These are phyloP conservation scores for Drosophila vallismaia DNA, from an alignment of 2,888 invertebrate species.

Conservation along the genomic window DNA sequence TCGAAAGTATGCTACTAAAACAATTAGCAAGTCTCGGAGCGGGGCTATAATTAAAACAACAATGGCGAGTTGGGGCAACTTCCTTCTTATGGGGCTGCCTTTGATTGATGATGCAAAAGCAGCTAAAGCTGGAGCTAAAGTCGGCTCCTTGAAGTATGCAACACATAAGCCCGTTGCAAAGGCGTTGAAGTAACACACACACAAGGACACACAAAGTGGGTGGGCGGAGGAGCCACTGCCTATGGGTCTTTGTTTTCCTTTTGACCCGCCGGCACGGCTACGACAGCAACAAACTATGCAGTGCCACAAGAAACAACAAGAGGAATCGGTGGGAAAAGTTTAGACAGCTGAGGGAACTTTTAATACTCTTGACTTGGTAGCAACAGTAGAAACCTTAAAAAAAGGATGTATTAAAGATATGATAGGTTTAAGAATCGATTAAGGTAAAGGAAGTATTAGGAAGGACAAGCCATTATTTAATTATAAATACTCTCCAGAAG, in stretches of 20 bases:
- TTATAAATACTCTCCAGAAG: not conserved
- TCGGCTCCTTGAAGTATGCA: conserved; percentile 67
- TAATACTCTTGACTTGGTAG: conserved; percentile 25
- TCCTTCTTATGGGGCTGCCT: conserved; percentile 42
- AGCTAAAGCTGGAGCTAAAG: conserved; percentile 41
- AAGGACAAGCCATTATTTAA: not conserved
- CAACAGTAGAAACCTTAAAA: not conserved
- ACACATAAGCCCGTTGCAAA: conserved; percentile 44
- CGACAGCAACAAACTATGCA: conserved; percentile 46
- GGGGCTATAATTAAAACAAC: conserved; percentile 73
- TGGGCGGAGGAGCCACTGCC: too few species aligned
- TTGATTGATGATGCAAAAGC: conserved; percentile 70
- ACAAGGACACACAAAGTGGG: too few species aligned
- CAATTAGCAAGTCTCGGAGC: conserved; percentile 64
- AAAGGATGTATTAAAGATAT: not conserved
- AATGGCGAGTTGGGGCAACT: conserved; percentile 35
- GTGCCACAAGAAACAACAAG: conserved; percentile 28
- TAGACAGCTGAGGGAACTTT: conserved; percentile 18
- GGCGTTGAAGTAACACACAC: conserved; percentile 50
- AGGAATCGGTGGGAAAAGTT: not conserved
- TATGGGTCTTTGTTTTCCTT: conserved; percentile 33
- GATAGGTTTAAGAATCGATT: not conserved
- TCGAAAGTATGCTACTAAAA: conserved; percentile 76
- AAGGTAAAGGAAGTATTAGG: not conserved
- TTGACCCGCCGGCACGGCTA: conserved; percentile 45